Conservation (phyloP, 1,140 invertebrate species). For the Pemphigus obesinymphae region DNA sequence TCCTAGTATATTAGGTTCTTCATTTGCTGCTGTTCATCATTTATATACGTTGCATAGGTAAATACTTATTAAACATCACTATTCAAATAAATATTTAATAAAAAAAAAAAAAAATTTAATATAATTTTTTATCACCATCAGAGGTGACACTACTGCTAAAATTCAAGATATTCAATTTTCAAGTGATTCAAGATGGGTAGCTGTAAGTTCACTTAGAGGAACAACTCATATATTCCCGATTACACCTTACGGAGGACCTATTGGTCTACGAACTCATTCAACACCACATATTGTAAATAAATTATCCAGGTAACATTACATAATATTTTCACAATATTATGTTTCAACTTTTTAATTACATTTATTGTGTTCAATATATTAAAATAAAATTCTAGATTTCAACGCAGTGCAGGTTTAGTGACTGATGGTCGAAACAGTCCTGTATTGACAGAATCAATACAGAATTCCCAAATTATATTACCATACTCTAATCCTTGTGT, state of each 20-base stretch:
- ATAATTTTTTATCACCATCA: constrained; percentile 29
- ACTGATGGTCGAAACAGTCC: constrained; percentile 72
- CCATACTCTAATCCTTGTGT: constrained; percentile 67
- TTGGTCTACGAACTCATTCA: constrained; percentile 87
- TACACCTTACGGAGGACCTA: constrained; percentile 90
- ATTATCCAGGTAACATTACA: constrained; percentile 59
- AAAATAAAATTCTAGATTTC: constrained; percentile 62
- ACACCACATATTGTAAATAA: constrained; percentile 90
- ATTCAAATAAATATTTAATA: too few species aligned
- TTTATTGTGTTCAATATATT: neutral
- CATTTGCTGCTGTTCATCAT: constrained; percentile 88
- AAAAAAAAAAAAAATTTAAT: neutral
- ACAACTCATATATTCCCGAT: constrained; percentile 97
- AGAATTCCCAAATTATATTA: constrained; percentile 45
- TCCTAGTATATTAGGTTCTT: constrained; percentile 83
- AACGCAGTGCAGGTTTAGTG: constrained; percentile 86
- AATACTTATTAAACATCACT: constrained; percentile 47
- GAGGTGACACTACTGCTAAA: constrained; percentile 74
- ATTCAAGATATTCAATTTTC: constrained; percentile 85
- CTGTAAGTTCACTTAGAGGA: constrained; percentile 87
- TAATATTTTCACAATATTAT: neutral
- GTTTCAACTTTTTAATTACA: neutral
- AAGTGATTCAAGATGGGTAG: constrained; percentile 89
- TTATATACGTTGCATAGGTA: constrained; percentile 89
- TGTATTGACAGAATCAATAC: constrained; percentile 54